These are phyloP conservation scores for Amblyopsis rosae DNA, from an alignment of 2,113 vertebrate species.

Conservation along the genomic window DNA sequence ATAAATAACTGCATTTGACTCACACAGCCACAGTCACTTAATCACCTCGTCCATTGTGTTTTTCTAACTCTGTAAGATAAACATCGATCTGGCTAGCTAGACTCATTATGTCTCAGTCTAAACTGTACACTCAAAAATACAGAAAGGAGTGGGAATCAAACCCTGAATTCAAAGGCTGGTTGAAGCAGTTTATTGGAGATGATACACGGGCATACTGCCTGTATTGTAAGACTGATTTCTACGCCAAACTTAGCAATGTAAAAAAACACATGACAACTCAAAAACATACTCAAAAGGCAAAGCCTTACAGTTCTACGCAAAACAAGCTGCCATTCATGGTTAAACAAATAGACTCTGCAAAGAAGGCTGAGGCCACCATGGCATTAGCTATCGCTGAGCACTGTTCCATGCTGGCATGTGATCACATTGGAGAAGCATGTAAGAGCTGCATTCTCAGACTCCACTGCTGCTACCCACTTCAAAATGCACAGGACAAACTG, in stretches of 20 bases:
- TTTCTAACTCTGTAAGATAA: neutral
- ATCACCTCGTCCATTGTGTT: neutral
- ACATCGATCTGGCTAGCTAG: neutral
- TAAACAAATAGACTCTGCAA: neutral
- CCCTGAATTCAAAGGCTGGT: constrained; percentile 19
- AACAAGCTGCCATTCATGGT: neutral
- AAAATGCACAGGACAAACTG: neutral
- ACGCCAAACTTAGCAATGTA: constrained; percentile 10
- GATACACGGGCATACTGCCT: constrained; percentile 2
- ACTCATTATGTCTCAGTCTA: constrained; percentile 15
- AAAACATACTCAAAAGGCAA: constrained; percentile 15
- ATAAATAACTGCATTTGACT: neutral
- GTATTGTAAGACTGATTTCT: constrained; percentile 16
- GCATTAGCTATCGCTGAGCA: constrained; percentile 3
- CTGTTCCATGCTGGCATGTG: constrained; percentile 8
- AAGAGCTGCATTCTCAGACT: constrained; percentile 1
- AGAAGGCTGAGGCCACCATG: constrained; percentile 6
- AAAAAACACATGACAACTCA: constrained; percentile 17
- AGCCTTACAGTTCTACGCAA: neutral
- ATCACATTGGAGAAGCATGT: constrained; percentile 14
- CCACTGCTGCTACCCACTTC: constrained; percentile 12
- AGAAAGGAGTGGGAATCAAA: constrained; percentile 16
- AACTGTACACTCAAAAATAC: constrained; percentile 15
- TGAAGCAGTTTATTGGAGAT: constrained; percentile 16
- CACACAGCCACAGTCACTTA: neutral